Percentiles rank a stretch among this genome's conserved stretches.
Conservation (phyloP, 2,888 invertebrate genomes). For the Scaptomyza polygonia region DNA sequence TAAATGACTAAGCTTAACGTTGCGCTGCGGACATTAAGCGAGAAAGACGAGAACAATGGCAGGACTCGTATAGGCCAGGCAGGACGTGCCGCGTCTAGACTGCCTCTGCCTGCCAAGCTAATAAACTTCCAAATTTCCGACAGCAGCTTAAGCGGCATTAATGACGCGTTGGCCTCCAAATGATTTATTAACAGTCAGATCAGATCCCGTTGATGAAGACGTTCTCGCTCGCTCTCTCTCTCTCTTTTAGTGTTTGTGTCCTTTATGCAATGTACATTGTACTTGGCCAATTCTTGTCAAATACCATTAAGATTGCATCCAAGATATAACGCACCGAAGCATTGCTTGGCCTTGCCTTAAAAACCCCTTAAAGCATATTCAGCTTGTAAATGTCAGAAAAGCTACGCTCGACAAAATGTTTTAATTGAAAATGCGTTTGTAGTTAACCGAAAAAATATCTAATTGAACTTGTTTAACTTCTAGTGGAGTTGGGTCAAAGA, state of each 20-base stretch:
- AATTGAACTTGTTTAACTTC: too few species aligned
- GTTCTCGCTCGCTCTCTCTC: neutral
- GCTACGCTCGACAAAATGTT: neutral
- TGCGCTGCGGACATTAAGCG: conserved; percentile 46
- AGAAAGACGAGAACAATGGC: conserved; percentile 1
- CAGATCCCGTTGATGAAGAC: conserved; percentile 22
- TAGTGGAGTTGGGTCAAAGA: too few species aligned
- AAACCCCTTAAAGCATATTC: neutral
- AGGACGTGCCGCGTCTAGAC: conserved; percentile 47
- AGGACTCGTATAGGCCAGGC: neutral
- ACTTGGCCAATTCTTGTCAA: conserved; percentile 26
- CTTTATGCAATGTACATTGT: neutral
- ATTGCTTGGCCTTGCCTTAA: neutral
- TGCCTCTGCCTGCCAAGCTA: conserved; percentile 50
- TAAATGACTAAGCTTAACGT: conserved; percentile 31
- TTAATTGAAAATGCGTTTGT: neutral
- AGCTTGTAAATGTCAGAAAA: neutral
- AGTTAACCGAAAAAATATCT: too few species aligned
- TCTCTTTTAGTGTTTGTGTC: neutral
- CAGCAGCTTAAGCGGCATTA: conserved; percentile 68
- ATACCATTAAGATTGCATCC: conserved; percentile 49
- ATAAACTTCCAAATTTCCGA: conserved; percentile 67
- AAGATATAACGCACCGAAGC: conserved; percentile 11
- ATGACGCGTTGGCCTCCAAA: conserved; percentile 59
- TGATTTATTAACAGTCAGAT: conserved; percentile 64